These are phyloP conservation scores for Choristoneura rosaceana DNA, from an alignment of 2,888 invertebrate genomes.

Conservation along the genomic window DNA sequence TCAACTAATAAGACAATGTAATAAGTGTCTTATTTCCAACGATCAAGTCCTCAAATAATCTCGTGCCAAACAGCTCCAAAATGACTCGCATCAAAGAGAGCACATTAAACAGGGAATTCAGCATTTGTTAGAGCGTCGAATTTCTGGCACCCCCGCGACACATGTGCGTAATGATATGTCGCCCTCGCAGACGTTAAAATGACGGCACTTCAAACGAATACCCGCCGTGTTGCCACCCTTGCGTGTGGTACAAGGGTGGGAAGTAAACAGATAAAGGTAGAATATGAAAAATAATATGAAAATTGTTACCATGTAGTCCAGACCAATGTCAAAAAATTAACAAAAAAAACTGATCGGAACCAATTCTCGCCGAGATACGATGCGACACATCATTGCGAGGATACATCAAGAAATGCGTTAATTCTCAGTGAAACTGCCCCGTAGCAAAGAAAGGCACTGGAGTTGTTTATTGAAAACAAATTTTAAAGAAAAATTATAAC, in stretches of 20 bases:
- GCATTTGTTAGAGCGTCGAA: constrained; percentile 45
- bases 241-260: constrained; percentile 1
- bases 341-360: not conserved
- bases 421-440: too few relatives aligned
- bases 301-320: too few relatives aligned
- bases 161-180: constrained; percentile 75
- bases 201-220: constrained; percentile 75
- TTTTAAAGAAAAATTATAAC: too few relatives aligned
- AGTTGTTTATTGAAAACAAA: too few relatives aligned
- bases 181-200: constrained; percentile 65
- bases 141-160: constrained; percentile 63
- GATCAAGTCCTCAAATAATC: constrained; percentile 15
- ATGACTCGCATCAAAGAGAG: constrained; percentile 27
- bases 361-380: too few relatives aligned
- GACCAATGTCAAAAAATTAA: too few relatives aligned
- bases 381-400: too few relatives aligned
- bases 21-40: not conserved
- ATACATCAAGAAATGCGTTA: too few relatives aligned
- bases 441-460: too few relatives aligned
- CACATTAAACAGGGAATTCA: constrained; percentile 32
- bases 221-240: constrained; percentile 33
- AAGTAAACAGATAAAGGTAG: not conserved
- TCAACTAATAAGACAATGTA: not conserved
- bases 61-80: constrained; percentile 13
- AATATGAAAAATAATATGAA: too few relatives aligned